A percentile compares a stretch with the other conserved stretches of the same genome.
Conservation (phyloP, 2,888 invertebrate species). For the Augiades crinisus region DNA sequence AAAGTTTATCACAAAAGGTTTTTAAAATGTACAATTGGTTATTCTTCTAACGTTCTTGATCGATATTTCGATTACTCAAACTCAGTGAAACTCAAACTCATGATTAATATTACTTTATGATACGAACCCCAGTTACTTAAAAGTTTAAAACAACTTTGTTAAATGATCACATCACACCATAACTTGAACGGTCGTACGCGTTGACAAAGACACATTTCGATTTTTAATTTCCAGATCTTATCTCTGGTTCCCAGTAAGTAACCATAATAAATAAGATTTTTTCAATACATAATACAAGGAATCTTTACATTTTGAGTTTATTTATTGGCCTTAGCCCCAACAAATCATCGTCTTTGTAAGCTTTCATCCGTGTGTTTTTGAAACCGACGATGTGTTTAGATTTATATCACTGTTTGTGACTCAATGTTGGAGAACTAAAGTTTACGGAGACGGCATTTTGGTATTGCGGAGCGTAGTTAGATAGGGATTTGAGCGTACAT, state of each 20-base stretch:
- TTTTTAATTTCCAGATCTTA: constrained; percentile 22
- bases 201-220: constrained; percentile 21
- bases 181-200: constrained; percentile 7
- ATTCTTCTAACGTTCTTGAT: too few relatives aligned
- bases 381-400: constrained; percentile 60
- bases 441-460: constrained; percentile 3
- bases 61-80: too few relatives aligned
- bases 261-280: constrained; percentile 61
- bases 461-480: not conserved
- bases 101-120: too few relatives aligned
- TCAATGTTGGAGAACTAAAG: constrained; percentile 13
- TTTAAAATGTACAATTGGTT: too few relatives aligned
- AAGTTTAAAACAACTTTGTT: constrained; percentile 5
- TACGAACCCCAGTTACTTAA: too few relatives aligned
- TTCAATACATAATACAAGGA: constrained; percentile 43
- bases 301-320: constrained; percentile 42
- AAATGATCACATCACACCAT: constrained; percentile 10
- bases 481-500: not conserved
- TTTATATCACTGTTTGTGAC: constrained; percentile 49
- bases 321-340: constrained; percentile 60
- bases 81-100: too few relatives aligned
- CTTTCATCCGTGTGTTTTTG: constrained; percentile 47
- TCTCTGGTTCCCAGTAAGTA: constrained; percentile 42
- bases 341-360: constrained; percentile 68
- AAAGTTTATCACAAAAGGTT: too few relatives aligned